phyloP scores from a whole-genome alignment of 2,113 vertebrate species.

The Alligator sinensis region DNA sequence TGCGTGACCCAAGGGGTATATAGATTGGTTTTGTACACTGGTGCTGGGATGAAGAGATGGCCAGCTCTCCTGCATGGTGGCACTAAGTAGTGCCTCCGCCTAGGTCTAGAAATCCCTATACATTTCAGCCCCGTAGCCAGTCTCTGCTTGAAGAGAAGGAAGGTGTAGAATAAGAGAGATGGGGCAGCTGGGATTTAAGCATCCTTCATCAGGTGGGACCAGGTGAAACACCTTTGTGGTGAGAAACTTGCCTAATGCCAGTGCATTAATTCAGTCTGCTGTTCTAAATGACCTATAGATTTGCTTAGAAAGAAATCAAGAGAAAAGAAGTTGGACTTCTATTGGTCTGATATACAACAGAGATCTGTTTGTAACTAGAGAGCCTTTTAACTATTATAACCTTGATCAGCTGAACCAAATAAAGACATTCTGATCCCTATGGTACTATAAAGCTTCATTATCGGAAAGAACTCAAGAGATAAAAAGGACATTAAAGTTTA shows the following conservation, averaged over 20 bases:
- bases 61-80: too few relatives aligned
- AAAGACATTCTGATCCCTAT: not conserved
- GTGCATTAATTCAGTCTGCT: not conserved
- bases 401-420: not conserved
- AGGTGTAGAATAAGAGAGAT: too few relatives aligned
- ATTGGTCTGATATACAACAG: not conserved
- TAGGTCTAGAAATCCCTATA: not conserved
- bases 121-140: not conserved
- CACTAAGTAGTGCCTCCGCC: too few relatives aligned
- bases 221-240: too few relatives aligned
- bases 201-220: too few relatives aligned
- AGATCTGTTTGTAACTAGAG: not conserved
- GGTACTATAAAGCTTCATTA: not conserved
- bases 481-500: not conserved
- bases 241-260: too few relatives aligned
- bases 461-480: not conserved
- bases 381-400: not conserved
- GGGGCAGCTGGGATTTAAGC: too few relatives aligned
- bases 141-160: not conserved
- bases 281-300: not conserved
- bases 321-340: not conserved
- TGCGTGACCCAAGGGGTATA: too few relatives aligned
- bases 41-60: too few relatives aligned
- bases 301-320: constrained; percentile 28
- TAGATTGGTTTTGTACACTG: too few relatives aligned